Evolutionary conservation across 2,113 vertebrate species (phyloP), one percentile per base, ranked within the genome.

Genomic region (Pterophyllum scalare): DNA sequence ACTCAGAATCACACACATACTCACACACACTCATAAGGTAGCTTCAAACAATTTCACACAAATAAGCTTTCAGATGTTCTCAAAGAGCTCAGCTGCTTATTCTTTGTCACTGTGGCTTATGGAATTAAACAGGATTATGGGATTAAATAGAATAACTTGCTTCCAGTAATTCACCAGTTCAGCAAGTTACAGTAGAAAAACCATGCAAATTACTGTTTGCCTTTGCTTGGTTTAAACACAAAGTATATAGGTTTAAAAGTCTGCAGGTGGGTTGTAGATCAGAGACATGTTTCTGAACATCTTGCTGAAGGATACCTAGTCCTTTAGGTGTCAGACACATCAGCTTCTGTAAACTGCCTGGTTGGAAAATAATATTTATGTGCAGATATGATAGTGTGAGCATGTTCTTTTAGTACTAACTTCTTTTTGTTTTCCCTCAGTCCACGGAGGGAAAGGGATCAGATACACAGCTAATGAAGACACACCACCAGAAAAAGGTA

Each of bases 401-500:
- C 26, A 31, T 54, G 67, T 72, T 72, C 31, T 26, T 84, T 57
- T 85, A 57, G 59, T 52, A 19, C n/a, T 17, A 8, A 40, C 5
- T 77, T 67, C 75, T 12, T 46, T 87, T 26, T 67, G 19, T 91
- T 60, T 83, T 20, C 26, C 43, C 35, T 91, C 94, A 99, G 98
- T 99, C 83, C 97, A 98, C 80, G 97, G 97, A 96, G 98, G 98
- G 84, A 98, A 98, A 96, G 98, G 98, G 72, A 94, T 98, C 96
- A 97, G 98, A 94, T 98, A 94, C 96, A 97, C 97, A 40, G 96
- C 97, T 89, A 99, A 96, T 90, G 98, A 99, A 96, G 98, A 99
- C 92, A 96, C 96, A 85, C 97, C 95, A 92, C 98, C 98, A 93
- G 98, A 99, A 91, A 99, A 99, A 97, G 96, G 98, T 99, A 97